Base-by-base conservation (phyloP, 2,888 invertebrate species). In the Allolobophora icterica region DNA sequence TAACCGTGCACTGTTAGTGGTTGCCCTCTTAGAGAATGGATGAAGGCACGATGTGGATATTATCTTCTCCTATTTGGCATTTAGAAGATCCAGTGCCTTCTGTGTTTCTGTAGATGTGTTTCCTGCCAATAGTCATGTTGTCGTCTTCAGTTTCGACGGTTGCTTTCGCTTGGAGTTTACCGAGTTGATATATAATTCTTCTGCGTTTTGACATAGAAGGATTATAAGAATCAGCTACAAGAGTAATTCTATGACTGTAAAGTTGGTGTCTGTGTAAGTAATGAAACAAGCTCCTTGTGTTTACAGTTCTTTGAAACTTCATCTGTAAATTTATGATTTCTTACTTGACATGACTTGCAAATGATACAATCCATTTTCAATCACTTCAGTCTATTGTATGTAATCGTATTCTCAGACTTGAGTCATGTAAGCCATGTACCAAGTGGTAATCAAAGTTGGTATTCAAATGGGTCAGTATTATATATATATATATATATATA, bases 181-280 rank as follows among this genome's bases (percentile, higher is more conserved):
- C n/a, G n/a, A 71, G 71, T 71, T 71, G 71, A 71, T 71, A 0
- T 71, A 0, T 71, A 71, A 71, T n/a, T 71, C 71, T 71, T 71
- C 71, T 11, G 13, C 11, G 17, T 71, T 71, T 71, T 71, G n/a
- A n/a, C 30, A n/a, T n/a, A n/a, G 71, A 71, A n/a, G 71, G 71
- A 71, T 71, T n/a, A 71, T n/a, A 24, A 52, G 8, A 71, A 71
- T n/a, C 15, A 71, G 71, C 71, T n/a, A 4, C 71, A n/a, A 17
- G n/a, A n/a, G 71, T n/a, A 71, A 71, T 71, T 71, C 71, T 71
- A 71, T n/a, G 71, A 71, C 8, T n/a, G 71, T n/a, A 71, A n/a
- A 71, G 71, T 71, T n/a, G 71, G 71, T 71, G n/a, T 71, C 71
- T 71, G 30, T n/a, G 71, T 71, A 71, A 71, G 71, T 71, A 71